Evolutionary conservation across 2,888 invertebrate species (phyloP).

Genomic region (Agonopterix heracliana): DNA sequence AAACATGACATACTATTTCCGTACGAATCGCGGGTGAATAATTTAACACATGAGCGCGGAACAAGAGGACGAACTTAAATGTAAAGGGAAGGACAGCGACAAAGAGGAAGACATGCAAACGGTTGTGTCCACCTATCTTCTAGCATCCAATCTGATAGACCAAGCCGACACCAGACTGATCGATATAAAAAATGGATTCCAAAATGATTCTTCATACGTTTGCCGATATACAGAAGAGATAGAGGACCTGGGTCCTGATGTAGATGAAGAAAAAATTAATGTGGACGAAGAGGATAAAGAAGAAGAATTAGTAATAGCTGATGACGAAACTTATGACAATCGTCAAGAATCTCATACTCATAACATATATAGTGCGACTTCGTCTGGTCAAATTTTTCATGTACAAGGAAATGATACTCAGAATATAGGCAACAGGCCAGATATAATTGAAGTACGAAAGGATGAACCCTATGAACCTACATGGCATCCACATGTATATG

Average conservation of each 20-base stretch:
- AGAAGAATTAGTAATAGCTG: slow-evolving; percentile 41
- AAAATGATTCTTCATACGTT: slow-evolving; percentile 20
- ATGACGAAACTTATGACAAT: slow-evolving; percentile 23
- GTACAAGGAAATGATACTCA: no score
- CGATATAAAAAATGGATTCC: slow-evolving; percentile 25
- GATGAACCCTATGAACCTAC: not conserved
- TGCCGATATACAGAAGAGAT: slow-evolving; percentile 19
- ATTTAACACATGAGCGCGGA: slow-evolving; percentile 56
- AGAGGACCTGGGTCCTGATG: slow-evolving; percentile 20
- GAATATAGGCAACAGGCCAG: no score
- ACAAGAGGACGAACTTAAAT: slow-evolving; percentile 25
- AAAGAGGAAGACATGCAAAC: slow-evolving; percentile 51
- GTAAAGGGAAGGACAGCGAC: slow-evolving; percentile 14
- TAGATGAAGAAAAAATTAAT: slow-evolving; percentile 42
- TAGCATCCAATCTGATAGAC: slow-evolving; percentile 39
- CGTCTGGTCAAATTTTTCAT: no score
- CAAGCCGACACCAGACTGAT: slow-evolving; percentile 36
- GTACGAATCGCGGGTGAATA: slow-evolving; percentile 41
- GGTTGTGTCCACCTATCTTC: slow-evolving; percentile 42
- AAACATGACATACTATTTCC: slow-evolving; percentile 63
- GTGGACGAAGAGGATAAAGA: slow-evolving; percentile 49
- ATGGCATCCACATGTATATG: slow-evolving; percentile 95
- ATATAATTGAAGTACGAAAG: no score
- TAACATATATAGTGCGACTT: slow-evolving; percentile 11
- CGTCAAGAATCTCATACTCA: not conserved